Percentiles rank a stretch among this genome's conserved stretches.
Evolutionary conservation across 2,113 vertebrate genomes (phyloP).

Genomic region (Prinia subflava): DNA sequence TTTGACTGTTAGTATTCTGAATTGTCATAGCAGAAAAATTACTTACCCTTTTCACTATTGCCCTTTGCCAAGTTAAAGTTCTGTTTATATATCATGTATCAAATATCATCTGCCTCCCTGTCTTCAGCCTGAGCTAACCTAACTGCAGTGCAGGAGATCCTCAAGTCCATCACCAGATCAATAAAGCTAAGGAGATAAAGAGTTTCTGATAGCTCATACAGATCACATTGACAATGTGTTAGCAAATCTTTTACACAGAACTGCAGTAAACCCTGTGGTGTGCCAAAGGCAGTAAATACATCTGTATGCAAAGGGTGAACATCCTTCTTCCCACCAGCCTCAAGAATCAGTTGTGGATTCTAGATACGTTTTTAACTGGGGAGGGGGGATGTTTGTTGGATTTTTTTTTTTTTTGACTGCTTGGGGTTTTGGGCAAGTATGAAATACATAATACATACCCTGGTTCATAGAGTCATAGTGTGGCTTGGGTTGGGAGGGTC

Average conservation of each 20-base stretch:
- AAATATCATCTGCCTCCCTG: background rate
- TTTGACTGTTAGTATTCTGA: background rate
- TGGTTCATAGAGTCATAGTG: background rate
- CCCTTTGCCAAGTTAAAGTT: background rate
- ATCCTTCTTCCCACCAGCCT: background rate
- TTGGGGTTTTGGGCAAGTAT: background rate
- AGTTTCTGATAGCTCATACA: background rate
- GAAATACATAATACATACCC: background rate
- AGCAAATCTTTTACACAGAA: background rate
- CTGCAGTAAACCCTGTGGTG: background rate
- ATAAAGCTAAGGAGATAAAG: background rate
- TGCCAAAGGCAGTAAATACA: background rate
- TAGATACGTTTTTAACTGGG: background rate
- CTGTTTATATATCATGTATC: background rate
- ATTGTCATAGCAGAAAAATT: background rate
- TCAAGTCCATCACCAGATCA: background rate
- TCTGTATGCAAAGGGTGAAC: background rate
- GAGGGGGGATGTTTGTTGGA: too few species aligned
- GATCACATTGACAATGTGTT: background rate
- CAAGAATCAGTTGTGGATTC: background rate
- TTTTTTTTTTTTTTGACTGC: background rate
- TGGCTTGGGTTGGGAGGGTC: background rate
- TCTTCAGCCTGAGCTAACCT: background rate
- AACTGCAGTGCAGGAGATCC: background rate
- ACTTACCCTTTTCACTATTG: background rate